Conservation (phyloP, 1,140 invertebrate species). For the Drosophila repletoides region DNA sequence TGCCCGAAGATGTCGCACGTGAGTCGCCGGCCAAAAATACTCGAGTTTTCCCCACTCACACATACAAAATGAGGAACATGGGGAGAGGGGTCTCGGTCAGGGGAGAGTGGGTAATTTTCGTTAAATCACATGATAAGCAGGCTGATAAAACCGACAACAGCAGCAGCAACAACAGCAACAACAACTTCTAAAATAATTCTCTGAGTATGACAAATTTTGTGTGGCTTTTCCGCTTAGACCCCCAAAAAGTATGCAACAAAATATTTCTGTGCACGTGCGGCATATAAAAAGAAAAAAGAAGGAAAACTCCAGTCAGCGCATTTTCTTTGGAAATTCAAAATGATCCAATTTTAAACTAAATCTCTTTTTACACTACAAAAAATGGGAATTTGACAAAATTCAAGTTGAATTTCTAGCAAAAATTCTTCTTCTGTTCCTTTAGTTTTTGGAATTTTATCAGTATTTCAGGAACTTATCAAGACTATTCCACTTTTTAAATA, state of each 20-base stretch:
- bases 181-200: conserved; percentile 37
- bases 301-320: too few relatives aligned
- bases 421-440: too few relatives aligned
- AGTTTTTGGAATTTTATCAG: not conserved
- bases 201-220: conserved; percentile 23
- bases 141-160: conserved; percentile 44
- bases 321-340: too few relatives aligned
- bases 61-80: not conserved
- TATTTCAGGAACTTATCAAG: too few relatives aligned
- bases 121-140: conserved; percentile 63
- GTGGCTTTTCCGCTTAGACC: not conserved
- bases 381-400: not conserved
- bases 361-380: not conserved
- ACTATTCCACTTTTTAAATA: too few relatives aligned
- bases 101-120: conserved; percentile 47
- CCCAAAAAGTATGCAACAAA: conserved; percentile 8
- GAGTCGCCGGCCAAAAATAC: conserved; percentile 55
- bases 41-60: not conserved
- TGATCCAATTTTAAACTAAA: conserved; percentile 6
- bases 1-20: conserved; percentile 47
- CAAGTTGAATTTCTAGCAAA: too few relatives aligned
- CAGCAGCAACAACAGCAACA: conserved; percentile 14
- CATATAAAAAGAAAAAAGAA: conserved; percentile 3
- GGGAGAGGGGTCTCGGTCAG: not conserved
- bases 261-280: conserved; percentile 3